Evolutionary conservation across 2,888 invertebrate genomes (phyloP).

Genomic region (Luffia ferchaultella): DNA sequence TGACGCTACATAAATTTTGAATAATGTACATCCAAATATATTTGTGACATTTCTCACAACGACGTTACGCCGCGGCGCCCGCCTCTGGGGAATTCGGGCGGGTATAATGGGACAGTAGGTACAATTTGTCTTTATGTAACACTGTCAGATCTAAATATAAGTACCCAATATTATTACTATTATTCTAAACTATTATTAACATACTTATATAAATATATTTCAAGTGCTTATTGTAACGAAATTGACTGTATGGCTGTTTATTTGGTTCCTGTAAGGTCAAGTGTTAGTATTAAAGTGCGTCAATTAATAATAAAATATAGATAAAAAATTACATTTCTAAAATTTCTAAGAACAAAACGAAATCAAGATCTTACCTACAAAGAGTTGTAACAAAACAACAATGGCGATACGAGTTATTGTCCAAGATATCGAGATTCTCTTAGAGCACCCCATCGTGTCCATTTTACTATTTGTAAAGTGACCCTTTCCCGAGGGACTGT

Average conservation of each 20-base stretch:
- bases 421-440: neutral
- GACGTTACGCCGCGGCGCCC: neutral
- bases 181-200: no score
- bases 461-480: slow-evolving; percentile 29
- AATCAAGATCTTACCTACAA: slow-evolving; percentile 22
- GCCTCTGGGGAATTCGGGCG: neutral
- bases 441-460: slow-evolving; percentile 14
- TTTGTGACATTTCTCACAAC: neutral
- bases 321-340: no score
- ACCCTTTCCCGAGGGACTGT: slow-evolving; percentile 24
- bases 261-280: no score
- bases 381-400: neutral
- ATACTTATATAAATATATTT: no score
- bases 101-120: no score
- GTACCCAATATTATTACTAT: no score
- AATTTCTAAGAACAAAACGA: slow-evolving; percentile 15
- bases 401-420: neutral
- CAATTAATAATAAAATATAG: slow-evolving; percentile 17
- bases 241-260: no score
- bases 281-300: neutral
- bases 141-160: no score
- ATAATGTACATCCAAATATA: neutral
- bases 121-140: neutral
- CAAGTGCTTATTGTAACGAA: no score
- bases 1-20: slow-evolving; percentile 6